Conservation (phyloP, 64 coral and sea anemone genomes). For the Exaiptasia diaphana region DNA sequence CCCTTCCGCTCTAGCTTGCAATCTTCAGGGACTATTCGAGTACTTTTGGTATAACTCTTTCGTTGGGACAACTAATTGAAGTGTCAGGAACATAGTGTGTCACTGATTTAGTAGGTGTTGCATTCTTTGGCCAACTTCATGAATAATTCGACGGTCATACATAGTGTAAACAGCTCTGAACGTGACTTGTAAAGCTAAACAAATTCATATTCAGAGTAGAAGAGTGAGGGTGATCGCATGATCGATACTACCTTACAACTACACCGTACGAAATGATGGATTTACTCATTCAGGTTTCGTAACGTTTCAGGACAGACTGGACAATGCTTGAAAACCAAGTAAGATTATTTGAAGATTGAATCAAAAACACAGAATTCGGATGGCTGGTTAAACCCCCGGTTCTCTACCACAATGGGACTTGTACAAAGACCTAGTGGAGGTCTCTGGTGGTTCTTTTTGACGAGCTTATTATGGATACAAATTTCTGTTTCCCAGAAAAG, state of each 20-base stretch:
- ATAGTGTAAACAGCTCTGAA: not conserved
- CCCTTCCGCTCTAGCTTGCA: too few species aligned
- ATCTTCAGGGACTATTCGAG: not conserved
- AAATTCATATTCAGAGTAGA: slow-evolving; percentile 8
- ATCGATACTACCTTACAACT: not conserved
- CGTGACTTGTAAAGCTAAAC: not conserved
- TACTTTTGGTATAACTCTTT: not conserved
- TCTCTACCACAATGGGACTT: not conserved
- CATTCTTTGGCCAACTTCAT: slow-evolving; percentile 19
- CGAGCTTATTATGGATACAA: not conserved
- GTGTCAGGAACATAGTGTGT: slow-evolving; percentile 8
- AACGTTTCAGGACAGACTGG: not conserved
- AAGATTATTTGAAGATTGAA: not conserved
- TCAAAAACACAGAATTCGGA: not conserved
- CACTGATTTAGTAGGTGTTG: slow-evolving; percentile 19
- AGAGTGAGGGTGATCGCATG: slow-evolving; percentile 1
- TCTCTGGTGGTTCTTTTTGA: not conserved
- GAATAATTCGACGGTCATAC: not conserved
- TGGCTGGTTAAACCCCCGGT: too few species aligned
- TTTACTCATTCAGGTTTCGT: not conserved
- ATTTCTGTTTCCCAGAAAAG: not conserved
- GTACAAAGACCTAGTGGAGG: not conserved
- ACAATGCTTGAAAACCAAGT: not conserved
- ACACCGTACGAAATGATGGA: not conserved
- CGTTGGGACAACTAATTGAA: not conserved